Conservation (phyloP, 2,113 vertebrate genomes). For the Andinoacara biseriatus region DNA sequence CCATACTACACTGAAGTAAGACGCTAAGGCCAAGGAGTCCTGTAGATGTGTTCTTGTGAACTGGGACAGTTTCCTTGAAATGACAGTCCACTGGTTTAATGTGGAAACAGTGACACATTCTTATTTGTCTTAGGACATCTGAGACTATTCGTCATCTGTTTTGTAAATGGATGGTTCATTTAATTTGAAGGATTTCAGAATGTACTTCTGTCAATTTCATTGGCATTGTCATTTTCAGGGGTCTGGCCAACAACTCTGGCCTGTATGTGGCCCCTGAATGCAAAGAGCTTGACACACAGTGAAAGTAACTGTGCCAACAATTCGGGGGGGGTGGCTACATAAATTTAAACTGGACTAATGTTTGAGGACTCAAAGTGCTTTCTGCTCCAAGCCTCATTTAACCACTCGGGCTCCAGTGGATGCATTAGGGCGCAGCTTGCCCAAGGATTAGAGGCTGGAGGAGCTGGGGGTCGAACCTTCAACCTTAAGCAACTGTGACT, state of each 20-base stretch:
- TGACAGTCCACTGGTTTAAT: background rate
- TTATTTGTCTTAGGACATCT: constrained; percentile 1
- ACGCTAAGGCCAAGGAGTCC: background rate
- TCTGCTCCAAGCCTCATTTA: background rate
- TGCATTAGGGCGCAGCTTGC: background rate
- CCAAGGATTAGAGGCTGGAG: background rate
- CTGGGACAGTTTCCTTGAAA: constrained; percentile 3
- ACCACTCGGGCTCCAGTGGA: background rate
- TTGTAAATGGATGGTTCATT: constrained; percentile 5
- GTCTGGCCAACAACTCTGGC: background rate
- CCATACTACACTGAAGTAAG: background rate
- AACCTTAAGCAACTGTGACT: background rate
- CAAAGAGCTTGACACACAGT: background rate
- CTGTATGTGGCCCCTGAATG: background rate
- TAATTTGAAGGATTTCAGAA: constrained; percentile 1
- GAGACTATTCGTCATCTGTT: constrained; percentile 1
- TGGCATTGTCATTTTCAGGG: background rate
- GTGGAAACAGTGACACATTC: background rate
- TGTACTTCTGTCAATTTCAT: background rate
- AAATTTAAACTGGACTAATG: background rate
- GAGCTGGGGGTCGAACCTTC: background rate
- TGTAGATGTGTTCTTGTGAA: background rate
- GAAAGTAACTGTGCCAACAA: background rate
- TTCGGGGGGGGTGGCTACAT: background rate
- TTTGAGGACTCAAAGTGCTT: background rate